Evolutionary conservation across 2,888 invertebrate species (phyloP).

Genomic region (Chalcosyrphus nemorum): DNA sequence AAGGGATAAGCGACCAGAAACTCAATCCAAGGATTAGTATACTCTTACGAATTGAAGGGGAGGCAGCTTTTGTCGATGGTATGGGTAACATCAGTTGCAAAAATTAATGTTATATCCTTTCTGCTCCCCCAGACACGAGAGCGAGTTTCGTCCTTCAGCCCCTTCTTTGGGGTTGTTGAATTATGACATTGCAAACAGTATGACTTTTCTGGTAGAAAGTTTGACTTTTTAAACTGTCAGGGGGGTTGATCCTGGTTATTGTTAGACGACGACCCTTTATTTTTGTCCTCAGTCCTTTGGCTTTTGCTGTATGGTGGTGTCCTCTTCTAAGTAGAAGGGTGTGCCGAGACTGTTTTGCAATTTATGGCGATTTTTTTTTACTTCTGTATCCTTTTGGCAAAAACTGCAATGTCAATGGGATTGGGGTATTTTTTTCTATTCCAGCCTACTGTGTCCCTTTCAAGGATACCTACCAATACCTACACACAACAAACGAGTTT

Average conservation of each 20-base stretch:
- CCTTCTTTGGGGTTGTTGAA: slow-evolving; percentile 33
- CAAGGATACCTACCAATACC: too few species aligned
- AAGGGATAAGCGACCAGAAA: slow-evolving; percentile 32
- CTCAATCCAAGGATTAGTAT: slow-evolving; percentile 36
- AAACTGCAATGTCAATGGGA: slow-evolving; percentile 50
- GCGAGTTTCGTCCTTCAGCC: not conserved
- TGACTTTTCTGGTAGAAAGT: slow-evolving; percentile 50
- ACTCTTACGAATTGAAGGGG: slow-evolving; percentile 52
- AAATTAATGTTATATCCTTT: slow-evolving; percentile 56
- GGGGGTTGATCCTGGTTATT: slow-evolving; percentile 1
- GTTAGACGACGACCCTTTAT: slow-evolving; percentile 29
- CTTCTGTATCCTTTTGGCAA: not conserved
- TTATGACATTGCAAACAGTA: slow-evolving; percentile 63
- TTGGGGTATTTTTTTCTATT: not conserved
- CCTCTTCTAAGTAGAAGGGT: slow-evolving; percentile 39
- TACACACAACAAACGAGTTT: too few species aligned
- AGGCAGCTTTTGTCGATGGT: not conserved
- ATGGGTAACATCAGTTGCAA: slow-evolving; percentile 54
- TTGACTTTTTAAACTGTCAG: slow-evolving; percentile 55
- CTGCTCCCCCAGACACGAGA: slow-evolving; percentile 7
- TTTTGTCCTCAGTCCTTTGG: not conserved
- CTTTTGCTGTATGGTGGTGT: not conserved
- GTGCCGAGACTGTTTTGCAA: slow-evolving; percentile 51
- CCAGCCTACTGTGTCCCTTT: not conserved
- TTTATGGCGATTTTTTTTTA: slow-evolving; percentile 24